Base-by-base conservation (phyloP, 2,113 vertebrate species). In the Chloropsis hardwickii region DNA sequence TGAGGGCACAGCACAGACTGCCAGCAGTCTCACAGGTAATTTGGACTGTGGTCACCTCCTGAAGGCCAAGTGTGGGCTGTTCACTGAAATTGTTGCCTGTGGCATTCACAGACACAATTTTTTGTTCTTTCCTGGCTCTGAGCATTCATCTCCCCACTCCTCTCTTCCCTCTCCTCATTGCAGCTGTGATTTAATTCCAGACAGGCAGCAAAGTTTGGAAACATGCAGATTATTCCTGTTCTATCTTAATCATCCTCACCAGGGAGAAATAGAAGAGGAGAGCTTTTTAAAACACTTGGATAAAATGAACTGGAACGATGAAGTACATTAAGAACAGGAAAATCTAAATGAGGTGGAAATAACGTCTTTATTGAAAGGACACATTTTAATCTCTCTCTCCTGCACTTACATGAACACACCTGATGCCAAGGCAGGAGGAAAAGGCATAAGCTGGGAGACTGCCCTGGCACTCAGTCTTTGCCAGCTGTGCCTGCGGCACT, bases 331-430 rank as follows among this genome's bases (percentile, higher is more conserved):
- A 96, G 97, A 95, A 95, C 39, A 85, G 92, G 94, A 93, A 95
- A 90, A 94, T 87, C 69, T 77, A 97, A 97, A 97, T 97, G 97
- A 79, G 81, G 74, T 95, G 90, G 95, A 97, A 97, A 95, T 91
- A 88, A 92, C 39, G 11, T 91, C 90, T 97, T 96, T 95, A 97
- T 97, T 97, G 70, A 86, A 92, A 90, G 84, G 70, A 48, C 60
- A 94, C 81, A 78, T 95, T 97, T 98, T 89, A 96, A 97, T 94
- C 81, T 95, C 83, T 85, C 64, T 84, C 65, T 70, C 67, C 83
- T 80, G 71, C 65, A 61, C 80, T 89, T 90, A 65, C 71, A 78
- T 12, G 88, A 92, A 64, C 65, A 81, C 73, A 72, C 62, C 66
- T 2, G 20, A 57, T 53, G 58, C 56, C 85, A 53, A 70, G 3